Evolutionary conservation across 2,888 invertebrate species (phyloP).

Genomic region (Eudemis profundana): DNA sequence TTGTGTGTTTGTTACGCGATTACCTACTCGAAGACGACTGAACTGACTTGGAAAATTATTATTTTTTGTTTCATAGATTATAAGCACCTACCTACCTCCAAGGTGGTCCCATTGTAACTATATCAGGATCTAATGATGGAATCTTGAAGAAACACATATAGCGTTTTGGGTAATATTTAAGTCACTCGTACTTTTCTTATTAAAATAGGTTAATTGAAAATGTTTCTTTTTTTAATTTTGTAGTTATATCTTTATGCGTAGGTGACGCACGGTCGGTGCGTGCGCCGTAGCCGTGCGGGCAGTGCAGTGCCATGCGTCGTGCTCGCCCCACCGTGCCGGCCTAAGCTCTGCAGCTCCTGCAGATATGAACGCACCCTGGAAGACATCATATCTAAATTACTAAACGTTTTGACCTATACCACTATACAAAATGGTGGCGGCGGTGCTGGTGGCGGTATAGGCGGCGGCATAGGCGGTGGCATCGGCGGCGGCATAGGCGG

Average conservation of each 20-base stretch:
- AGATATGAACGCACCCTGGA: slow-evolving; percentile 54
- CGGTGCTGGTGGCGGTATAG: slow-evolving; percentile 30
- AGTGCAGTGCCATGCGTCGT: slow-evolving; percentile 43
- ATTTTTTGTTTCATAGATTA: too few relatives aligned
- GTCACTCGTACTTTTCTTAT: too few relatives aligned
- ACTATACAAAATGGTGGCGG: slow-evolving; percentile 55
- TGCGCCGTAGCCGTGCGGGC: slow-evolving; percentile 44
- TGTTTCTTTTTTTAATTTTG: too few relatives aligned
- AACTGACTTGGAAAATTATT: too few relatives aligned
- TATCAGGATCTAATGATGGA: too few relatives aligned
- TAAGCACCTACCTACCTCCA: too few relatives aligned
- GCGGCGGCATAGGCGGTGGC: slow-evolving; percentile 37
- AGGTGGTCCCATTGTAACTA: too few relatives aligned
- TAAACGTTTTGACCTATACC: slow-evolving; percentile 68
- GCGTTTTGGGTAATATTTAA: too few relatives aligned
- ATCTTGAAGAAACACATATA: too few relatives aligned
- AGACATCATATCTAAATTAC: slow-evolving; percentile 67
- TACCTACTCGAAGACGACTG: too few relatives aligned
- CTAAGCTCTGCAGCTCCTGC: neutral
- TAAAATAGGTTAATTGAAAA: neutral
- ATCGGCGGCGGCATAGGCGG: too few relatives aligned
- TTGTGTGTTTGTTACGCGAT: too few relatives aligned
- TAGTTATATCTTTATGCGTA: slow-evolving; percentile 44
- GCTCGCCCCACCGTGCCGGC: slow-evolving; percentile 46
- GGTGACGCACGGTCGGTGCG: slow-evolving; percentile 56